phyloP scores from a whole-genome alignment of 2,797 vertebrate species.

The Oceanodroma leucorhoa region DNA sequence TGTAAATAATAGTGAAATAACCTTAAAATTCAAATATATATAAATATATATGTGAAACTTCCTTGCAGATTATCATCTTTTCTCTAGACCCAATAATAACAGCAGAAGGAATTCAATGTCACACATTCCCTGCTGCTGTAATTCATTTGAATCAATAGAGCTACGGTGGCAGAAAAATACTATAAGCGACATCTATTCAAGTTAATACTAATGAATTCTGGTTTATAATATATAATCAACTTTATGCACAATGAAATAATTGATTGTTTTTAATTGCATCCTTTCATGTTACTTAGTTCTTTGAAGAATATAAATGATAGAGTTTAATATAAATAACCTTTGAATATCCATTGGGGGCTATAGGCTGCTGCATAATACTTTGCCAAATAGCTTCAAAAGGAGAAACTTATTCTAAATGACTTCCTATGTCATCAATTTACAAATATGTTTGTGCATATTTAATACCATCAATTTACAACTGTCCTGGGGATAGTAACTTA shows the following conservation, averaged over 20 bases:
- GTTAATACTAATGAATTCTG: not conserved
- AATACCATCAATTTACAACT: slow-evolving; percentile 2
- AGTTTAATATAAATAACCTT: not conserved
- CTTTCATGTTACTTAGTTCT: not conserved
- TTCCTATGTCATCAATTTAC: not conserved
- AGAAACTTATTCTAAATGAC: not conserved
- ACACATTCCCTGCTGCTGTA: not conserved
- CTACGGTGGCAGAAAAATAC: not conserved
- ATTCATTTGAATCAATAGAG: not conserved
- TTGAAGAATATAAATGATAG: not conserved
- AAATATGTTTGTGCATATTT: slow-evolving; percentile 25
- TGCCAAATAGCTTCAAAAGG: not conserved
- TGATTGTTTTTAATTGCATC: not conserved
- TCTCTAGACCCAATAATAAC: not conserved
- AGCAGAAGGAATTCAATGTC: not conserved
- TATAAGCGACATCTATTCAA: not conserved
- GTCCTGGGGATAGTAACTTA: not conserved
- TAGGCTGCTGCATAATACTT: not conserved
- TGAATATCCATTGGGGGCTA: not conserved
- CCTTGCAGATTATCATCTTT: not conserved
- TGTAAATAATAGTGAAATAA: not conserved
- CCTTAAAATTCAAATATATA: not conserved
- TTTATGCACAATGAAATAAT: not conserved
- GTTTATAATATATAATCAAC: not conserved
- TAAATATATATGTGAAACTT: not conserved